A percentile compares a stretch with the other conserved stretches of the same genome.
Evolutionary conservation across 1,140 invertebrate species (phyloP).

Genomic region (Heterodera carotae): DNA sequence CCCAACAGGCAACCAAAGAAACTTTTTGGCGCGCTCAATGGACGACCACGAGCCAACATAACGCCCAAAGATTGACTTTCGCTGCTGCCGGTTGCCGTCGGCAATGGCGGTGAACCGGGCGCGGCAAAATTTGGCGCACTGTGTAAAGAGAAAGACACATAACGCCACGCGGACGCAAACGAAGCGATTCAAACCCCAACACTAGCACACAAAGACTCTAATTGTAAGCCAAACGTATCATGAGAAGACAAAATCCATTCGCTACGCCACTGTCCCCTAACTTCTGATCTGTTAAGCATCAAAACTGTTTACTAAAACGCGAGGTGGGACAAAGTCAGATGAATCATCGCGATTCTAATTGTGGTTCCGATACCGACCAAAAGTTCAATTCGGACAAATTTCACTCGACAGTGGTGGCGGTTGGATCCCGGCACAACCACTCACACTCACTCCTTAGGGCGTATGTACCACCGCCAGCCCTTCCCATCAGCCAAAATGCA

Average conservation of each 20-base stretch:
- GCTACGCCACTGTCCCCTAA: too few relatives aligned
- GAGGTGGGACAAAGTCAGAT: too few relatives aligned
- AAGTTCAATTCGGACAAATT: background rate
- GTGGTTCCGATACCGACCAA: too few relatives aligned
- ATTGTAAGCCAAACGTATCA: too few relatives aligned
- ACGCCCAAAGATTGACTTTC: conserved; percentile 1
- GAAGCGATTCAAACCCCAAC: background rate
- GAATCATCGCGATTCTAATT: too few relatives aligned
- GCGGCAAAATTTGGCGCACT: background rate
- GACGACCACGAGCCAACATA: background rate
- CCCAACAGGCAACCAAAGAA: background rate
- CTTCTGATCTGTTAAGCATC: too few relatives aligned
- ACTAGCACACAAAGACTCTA: background rate
- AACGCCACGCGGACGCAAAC: background rate
- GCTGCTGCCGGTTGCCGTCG: background rate
- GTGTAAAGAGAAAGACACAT: background rate
- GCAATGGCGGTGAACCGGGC: background rate
- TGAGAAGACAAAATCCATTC: too few relatives aligned
- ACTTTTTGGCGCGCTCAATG: background rate
- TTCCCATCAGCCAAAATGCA: background rate
- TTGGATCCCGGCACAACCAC: background rate
- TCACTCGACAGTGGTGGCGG: background rate
- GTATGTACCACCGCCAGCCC: too few relatives aligned
- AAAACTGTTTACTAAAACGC: too few relatives aligned
- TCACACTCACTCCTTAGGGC: background rate